Evolutionary conservation across 2,888 invertebrate species (phyloP).

Genomic region (Leptarthrus brevirostris): DNA sequence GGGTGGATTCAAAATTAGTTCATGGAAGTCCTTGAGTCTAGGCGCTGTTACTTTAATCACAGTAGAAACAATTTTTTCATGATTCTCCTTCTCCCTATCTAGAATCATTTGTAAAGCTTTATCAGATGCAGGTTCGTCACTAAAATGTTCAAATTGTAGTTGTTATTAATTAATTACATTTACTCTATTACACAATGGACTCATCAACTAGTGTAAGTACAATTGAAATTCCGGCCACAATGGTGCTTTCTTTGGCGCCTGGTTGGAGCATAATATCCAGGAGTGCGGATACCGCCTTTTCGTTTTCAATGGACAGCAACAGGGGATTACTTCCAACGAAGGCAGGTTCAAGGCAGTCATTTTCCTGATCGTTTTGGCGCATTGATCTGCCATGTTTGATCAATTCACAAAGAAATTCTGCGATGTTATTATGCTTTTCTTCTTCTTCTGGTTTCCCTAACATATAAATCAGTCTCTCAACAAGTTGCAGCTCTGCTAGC

Average conservation of each 20-base stretch:
- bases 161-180: neutral
- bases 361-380: slow-evolving; percentile 72
- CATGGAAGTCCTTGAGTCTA: slow-evolving; percentile 77
- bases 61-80: slow-evolving; percentile 72
- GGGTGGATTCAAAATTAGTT: slow-evolving; percentile 74
- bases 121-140: slow-evolving; percentile 66
- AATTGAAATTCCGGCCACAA: slow-evolving; percentile 83
- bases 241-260: slow-evolving; percentile 75
- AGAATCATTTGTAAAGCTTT: slow-evolving; percentile 60
- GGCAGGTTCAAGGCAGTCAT: slow-evolving; percentile 64
- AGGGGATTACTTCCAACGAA: slow-evolving; percentile 73
- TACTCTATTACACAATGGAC: slow-evolving; percentile 55
- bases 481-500: slow-evolving; percentile 88
- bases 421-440: slow-evolving; percentile 86
- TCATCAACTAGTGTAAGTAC: slow-evolving; percentile 77
- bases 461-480: slow-evolving; percentile 80
- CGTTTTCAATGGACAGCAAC: slow-evolving; percentile 76
- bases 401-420: slow-evolving; percentile 89
- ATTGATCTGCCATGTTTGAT: slow-evolving; percentile 73
- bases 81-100: slow-evolving; percentile 70
- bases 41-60: slow-evolving; percentile 74
- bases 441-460: slow-evolving; percentile 74
- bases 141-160: too few species aligned
- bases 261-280: slow-evolving; percentile 80
- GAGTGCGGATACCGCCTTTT: slow-evolving; percentile 75